Percentiles rank a stretch among this genome's conserved stretches.
These are phyloP conservation scores for Cariama cristata DNA, from an alignment of 2,113 vertebrate genomes.

Conservation along the genomic window DNA sequence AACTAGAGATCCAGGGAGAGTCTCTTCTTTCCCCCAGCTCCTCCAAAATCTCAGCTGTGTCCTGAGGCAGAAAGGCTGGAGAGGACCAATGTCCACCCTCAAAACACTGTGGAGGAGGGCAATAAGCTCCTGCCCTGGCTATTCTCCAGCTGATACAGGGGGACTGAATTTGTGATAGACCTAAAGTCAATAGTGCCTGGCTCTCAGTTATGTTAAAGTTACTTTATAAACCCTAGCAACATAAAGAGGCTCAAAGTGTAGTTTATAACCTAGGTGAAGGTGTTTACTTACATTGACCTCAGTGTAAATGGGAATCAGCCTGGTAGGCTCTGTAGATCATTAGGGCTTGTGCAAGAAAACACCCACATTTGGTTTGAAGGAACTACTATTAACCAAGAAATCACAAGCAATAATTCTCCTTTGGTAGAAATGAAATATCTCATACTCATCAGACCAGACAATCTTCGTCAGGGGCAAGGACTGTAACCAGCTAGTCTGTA, in stretches of 20 bases:
- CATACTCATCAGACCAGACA: conserved; percentile 33
- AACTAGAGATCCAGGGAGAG: background rate
- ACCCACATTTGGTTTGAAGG: background rate
- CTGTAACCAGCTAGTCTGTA: background rate
- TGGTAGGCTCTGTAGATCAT: background rate
- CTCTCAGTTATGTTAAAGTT: background rate
- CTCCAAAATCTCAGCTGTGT: background rate
- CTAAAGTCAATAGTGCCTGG: background rate
- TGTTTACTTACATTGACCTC: background rate
- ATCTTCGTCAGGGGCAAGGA: background rate
- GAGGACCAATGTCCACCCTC: background rate
- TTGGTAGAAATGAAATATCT: conserved; percentile 22
- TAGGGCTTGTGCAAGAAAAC: background rate
- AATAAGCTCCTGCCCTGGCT: background rate
- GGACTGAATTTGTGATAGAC: background rate
- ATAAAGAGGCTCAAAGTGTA: background rate
- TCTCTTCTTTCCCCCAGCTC: rapidly evolving
- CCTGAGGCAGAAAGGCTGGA: background rate
- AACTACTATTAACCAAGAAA: background rate
- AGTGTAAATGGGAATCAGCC: background rate
- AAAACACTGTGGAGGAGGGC: background rate
- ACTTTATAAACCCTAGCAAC: background rate
- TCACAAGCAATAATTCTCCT: background rate
- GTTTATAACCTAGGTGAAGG: background rate
- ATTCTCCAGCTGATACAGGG: background rate